Evolutionary conservation across 2,113 vertebrate species (phyloP), one percentile per base, ranked within the genome.

Genomic region (Oreocharis arfaki): DNA sequence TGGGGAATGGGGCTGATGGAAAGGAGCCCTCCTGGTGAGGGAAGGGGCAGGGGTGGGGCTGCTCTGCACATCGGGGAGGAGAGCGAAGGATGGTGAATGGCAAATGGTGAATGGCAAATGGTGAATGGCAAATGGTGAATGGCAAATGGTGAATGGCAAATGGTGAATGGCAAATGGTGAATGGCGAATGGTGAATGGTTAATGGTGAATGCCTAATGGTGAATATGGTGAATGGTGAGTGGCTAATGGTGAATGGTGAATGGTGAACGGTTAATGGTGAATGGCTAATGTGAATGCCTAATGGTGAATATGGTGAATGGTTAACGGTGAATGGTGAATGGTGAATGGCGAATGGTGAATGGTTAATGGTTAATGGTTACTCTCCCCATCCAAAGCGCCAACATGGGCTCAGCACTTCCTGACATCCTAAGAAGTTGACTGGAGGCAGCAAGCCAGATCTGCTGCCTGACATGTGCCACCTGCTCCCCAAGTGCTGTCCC

Each of bases 401-500:
- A 0, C 3, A 32, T 53, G 64, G 41, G 27, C 41, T 61, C 50
- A 53, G 78, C 55, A 27, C 47, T 32, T 37, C 19, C 23, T 4
- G 3, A 33, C 2, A 12, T 22, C 56, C 47, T 52, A 33, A 30
- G 52, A 37, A 79, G 35, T 4, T 37, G 61, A 16, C 50, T 59
- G 65, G n/a, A 70, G 60, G 56, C 56, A 53, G 27, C 19, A 41
- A 49, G 60, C 13, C 60, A 57, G 56, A 42, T 16, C 16, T 8
- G 15, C 68, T 46, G 33, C 57, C 26, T 1, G 0, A n/a, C 71
- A 42, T 2, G 12, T 33, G 57, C 19, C 2, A 2, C 6, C 28
- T 67, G 49, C 44, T 65, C 41, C 49, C 23, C 37, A 28, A 2
- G 20, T 4, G 2, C 35, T 59, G 32, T 8, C 42, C 4, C 6